Conservation (phyloP, 2,113 vertebrate genomes). For the Brachionichthys hirsutus region DNA sequence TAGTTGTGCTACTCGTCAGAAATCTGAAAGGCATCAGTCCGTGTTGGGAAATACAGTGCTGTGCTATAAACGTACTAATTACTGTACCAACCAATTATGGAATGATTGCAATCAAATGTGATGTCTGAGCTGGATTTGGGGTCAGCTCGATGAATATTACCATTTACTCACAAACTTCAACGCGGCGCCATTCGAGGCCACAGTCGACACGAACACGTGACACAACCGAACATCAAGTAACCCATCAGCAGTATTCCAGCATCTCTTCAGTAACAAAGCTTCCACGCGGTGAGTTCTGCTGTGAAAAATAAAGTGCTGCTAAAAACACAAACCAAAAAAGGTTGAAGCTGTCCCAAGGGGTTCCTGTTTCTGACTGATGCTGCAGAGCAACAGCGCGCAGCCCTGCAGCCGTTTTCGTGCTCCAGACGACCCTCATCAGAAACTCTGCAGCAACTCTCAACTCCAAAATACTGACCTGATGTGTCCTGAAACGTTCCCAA, state of each 20-base stretch:
- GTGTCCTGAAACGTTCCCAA: constrained; percentile 13
- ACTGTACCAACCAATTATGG: constrained; percentile 19
- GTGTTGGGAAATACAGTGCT: constrained; percentile 5
- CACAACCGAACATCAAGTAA: constrained; percentile 37
- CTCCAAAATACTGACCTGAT: background rate
- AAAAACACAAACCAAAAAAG: too few relatives aligned
- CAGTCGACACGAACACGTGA: constrained; percentile 29
- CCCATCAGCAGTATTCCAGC: constrained; percentile 54
- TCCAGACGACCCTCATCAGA: background rate
- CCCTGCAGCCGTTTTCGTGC: constrained; percentile 7
- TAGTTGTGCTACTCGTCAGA: constrained; percentile 11
- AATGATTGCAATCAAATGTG: constrained; percentile 44
- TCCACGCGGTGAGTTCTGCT: constrained; percentile 20
- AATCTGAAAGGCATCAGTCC: too few relatives aligned
- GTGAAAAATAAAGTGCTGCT: constrained; percentile 69
- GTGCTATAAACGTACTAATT: constrained; percentile 11
- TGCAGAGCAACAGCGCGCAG: constrained; percentile 7
- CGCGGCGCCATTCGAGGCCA: background rate
- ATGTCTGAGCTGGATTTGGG: constrained; percentile 2
- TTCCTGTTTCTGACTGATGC: background rate
- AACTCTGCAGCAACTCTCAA: constrained; percentile 6
- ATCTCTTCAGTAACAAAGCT: constrained; percentile 36
- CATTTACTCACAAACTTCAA: background rate
- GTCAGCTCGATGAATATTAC: constrained; percentile 7
- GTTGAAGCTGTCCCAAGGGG: too few relatives aligned